phyloP scores from a whole-genome alignment of 2,888 invertebrate species.

The Taphrorychus bicolor region DNA sequence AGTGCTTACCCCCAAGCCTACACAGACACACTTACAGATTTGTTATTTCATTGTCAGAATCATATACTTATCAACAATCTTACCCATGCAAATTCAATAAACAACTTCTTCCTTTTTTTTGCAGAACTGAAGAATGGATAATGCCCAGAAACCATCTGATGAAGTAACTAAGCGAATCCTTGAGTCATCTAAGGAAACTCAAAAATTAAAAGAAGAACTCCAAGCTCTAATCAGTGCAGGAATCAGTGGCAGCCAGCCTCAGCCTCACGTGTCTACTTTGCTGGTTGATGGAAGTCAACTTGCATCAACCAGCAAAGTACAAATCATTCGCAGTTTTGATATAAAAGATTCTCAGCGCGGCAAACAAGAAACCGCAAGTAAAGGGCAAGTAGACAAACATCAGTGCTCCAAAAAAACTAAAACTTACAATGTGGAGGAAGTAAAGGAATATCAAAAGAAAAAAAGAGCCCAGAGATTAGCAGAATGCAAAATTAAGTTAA shows the following conservation, averaged over 20 bases:
- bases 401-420: slow-evolving; percentile 42
- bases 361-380: slow-evolving; percentile 12
- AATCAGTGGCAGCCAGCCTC: slow-evolving; percentile 34
- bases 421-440: slow-evolving; percentile 62
- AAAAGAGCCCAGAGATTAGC: slow-evolving; percentile 24
- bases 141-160: slow-evolving; percentile 22
- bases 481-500: slow-evolving; percentile 39
- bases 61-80: no score
- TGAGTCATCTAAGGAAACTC: slow-evolving; percentile 55
- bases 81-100: not conserved
- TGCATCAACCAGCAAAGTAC: slow-evolving; percentile 38
- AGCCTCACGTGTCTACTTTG: not conserved
- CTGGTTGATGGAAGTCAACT: not conserved
- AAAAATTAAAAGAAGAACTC: slow-evolving; percentile 54
- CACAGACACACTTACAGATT: no score
- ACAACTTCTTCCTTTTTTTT: not conserved
- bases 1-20: no score
- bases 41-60: no score
- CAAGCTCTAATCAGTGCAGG: slow-evolving; percentile 53
- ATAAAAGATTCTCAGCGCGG: slow-evolving; percentile 41
- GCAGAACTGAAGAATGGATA: slow-evolving; percentile 23
- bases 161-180: slow-evolving; percentile 48
- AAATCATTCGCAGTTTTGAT: slow-evolving; percentile 45
- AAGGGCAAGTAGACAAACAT: not conserved
- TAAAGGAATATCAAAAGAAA: slow-evolving; percentile 64